These are phyloP conservation scores for Poecilia gillii DNA, from an alignment of 2,797 vertebrate genomes.

Conservation along the genomic window DNA sequence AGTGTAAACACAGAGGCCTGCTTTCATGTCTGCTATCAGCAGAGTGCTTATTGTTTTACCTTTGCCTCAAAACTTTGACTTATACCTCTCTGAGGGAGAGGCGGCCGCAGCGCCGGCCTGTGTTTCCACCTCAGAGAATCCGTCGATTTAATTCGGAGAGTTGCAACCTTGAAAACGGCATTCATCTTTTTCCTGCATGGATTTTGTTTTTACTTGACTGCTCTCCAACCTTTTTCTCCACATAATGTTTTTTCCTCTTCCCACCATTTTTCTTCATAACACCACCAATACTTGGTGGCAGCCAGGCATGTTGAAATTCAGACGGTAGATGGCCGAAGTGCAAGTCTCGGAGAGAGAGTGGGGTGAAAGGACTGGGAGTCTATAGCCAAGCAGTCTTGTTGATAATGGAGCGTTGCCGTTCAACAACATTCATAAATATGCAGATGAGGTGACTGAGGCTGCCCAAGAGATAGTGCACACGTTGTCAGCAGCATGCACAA, in stretches of 20 bases:
- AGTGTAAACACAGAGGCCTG: constrained; percentile 30
- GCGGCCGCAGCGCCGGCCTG: not conserved
- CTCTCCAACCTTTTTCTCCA: constrained; percentile 11
- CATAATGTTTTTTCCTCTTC: constrained; percentile 23
- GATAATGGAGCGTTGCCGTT: constrained; percentile 74
- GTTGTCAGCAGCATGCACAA: constrained; percentile 40
- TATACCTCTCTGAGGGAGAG: constrained; percentile 8
- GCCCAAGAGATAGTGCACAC: constrained; percentile 51
- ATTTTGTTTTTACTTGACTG: constrained; percentile 33
- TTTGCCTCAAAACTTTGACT: constrained; percentile 45
- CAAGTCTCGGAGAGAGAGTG: constrained; percentile 39
- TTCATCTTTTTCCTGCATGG: constrained; percentile 53
- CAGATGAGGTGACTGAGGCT: constrained; percentile 60
- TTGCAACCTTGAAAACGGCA: constrained; percentile 61
- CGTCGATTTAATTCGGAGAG: constrained; percentile 53
- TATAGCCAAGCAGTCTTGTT: constrained; percentile 61
- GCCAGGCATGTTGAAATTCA: constrained; percentile 39
- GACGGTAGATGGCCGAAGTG: constrained; percentile 59
- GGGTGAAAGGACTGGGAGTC: constrained; percentile 62
- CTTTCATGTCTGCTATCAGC: constrained; percentile 9
- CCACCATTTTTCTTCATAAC: constrained; percentile 61
- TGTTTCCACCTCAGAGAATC: constrained; percentile 53
- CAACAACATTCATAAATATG: constrained; percentile 79
- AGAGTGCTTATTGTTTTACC: constrained; percentile 25
- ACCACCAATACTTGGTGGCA: constrained; percentile 34